Evolutionary conservation across 23 tunicate genomes (phyloP), one percentile per base, ranked within the genome.

Genomic region (Pegea sp.): DNA sequence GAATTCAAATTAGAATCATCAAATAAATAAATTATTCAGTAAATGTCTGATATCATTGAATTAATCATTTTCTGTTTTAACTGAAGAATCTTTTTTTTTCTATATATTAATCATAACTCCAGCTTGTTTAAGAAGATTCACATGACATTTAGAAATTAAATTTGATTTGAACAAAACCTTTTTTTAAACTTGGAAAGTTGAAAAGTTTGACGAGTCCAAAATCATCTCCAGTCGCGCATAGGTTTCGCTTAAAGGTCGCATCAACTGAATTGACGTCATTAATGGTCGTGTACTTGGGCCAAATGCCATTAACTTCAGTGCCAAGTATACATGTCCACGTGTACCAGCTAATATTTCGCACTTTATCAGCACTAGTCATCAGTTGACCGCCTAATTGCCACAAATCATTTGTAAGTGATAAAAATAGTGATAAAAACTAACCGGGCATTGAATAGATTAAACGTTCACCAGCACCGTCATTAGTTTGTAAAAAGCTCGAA

Each of bases 401-500:
- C 18, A 53, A 26, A 56, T 7, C 11, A 8, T 7, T 13, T 13
- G 6, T 19, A 18, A 60, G 7, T 21, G 28, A 6, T 20, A 56
- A 56, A 26, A 25, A 56, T 8, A 56, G n/a, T 29, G 52, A 6
- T 29, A 46, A 48, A 33, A 44, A 13, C 4, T 50, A 33, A 69
- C 74, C 69, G 19, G 88, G 97, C 97, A 68, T 78, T 42, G 81
- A 64, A 49, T 91, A 91, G 28, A 91, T 76, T 6, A 91, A 49
- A 54, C 93, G 49, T 52, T 91, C 99, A 5, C 99, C 99, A 34
- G 99, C 99, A 29, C 99, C 99, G 51, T 91, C 99, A 57, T 81
- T 72, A 4, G 99, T 75, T 55, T 81, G 93, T 54, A 91, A 54
- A 60, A 72, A 63, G 24, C 63, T 43, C 24, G 72, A 64, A 48